Evolutionary conservation across 2,888 invertebrate species (phyloP), one percentile per base, ranked within the genome.

Genomic region (Tenthredo amoena): DNA sequence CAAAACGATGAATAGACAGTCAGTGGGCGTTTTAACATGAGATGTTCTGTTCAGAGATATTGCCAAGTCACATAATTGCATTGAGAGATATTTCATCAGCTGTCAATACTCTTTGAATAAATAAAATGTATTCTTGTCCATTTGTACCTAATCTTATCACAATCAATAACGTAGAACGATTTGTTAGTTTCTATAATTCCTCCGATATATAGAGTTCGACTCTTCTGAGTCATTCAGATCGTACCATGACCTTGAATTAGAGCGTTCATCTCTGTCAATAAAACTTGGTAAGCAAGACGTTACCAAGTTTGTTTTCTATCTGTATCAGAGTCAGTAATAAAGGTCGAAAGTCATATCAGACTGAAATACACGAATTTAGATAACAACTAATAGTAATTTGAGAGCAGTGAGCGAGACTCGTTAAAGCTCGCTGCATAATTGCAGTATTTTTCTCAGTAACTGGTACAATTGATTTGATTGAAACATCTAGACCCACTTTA

Each of bases 251-350:
- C 72, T 43, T 26, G 31, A 74, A 26, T 74, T 7, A 43, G 40
- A 10, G 43, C 26, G 15, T 40, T 40, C 15, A 50, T 77, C 76
- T 77, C 12, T 77, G 79, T 62, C n/a, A 62, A 58, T n/a, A 79
- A 62, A 12, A 37, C 58, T 37, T n/a, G 37, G 58, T 37, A 62
- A 79, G 37, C 21, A 40, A 79, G 58, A 18, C 7, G 26, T 37
- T 31, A n/a, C n/a, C 34, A 21, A 37, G 34, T 21, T 37, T 58
- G 21, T 58, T 40, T 79, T 5, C 21, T 31, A 55, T 58, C 40
- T 62, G 6, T 26, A 26, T 58, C 34, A 18, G 18, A 50, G 47
- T 50, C 18, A n/a, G 31, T 50, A 50, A 26, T 1, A 0, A 31
- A 31, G 79, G 58, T 62, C 79, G 9, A 21, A 62, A 34, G 58